These are phyloP conservation scores for Apis dorsata DNA, from an alignment of 1,140 invertebrate genomes.

Conservation along the genomic window DNA sequence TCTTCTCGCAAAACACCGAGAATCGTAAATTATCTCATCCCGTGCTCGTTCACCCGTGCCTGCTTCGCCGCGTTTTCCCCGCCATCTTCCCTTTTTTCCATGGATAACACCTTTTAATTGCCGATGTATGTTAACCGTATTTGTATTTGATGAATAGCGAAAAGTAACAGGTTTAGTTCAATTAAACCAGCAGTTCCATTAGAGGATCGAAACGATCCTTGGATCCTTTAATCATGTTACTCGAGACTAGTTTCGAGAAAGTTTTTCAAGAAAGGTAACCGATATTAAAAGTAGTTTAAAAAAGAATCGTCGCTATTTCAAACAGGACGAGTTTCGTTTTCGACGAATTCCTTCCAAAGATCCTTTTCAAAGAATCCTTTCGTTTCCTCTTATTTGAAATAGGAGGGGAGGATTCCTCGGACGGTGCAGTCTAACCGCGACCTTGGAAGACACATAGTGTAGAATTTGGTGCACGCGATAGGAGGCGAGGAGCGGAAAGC, in stretches of 20 bases:
- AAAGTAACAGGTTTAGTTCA: too few relatives aligned
- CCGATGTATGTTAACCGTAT: background rate
- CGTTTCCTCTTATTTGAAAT: background rate
- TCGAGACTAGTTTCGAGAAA: too few relatives aligned
- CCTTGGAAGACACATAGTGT: constrained; percentile 57
- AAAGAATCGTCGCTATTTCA: too few relatives aligned
- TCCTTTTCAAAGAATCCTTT: background rate
- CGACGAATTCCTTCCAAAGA: too few relatives aligned
- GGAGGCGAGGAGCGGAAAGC: constrained; percentile 45
- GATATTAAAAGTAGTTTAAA: too few relatives aligned
- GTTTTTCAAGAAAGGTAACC: too few relatives aligned
- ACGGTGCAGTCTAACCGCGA: constrained; percentile 43
- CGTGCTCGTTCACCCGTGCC: background rate
- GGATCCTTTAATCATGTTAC: too few relatives aligned
- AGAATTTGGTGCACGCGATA: constrained; percentile 67
- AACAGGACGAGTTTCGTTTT: too few relatives aligned
- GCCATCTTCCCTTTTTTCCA: too few relatives aligned
- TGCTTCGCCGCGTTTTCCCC: too few relatives aligned
- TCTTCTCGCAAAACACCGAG: background rate
- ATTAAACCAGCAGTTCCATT: too few relatives aligned
- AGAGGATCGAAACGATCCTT: too few relatives aligned
- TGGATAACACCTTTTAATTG: background rate
- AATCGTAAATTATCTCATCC: constrained; percentile 20
- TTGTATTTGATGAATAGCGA: background rate
- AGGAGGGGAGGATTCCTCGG: background rate